These are phyloP conservation scores for Oxycera nigricornis DNA, from an alignment of 2,888 invertebrate species.

Conservation along the genomic window DNA sequence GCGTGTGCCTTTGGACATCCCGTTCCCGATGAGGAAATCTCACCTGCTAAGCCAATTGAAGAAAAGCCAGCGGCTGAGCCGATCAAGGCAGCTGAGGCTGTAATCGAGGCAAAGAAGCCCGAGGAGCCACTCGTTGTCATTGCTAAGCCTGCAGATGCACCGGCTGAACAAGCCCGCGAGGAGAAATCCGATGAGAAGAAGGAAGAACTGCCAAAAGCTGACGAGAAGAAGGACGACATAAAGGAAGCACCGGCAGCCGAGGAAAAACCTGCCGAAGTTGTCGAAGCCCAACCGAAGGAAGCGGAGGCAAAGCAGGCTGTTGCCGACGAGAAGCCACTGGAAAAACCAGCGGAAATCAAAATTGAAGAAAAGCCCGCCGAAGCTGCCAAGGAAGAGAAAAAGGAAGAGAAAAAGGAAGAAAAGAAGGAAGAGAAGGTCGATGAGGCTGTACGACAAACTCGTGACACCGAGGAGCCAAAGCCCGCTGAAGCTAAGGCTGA, in stretches of 20 bases:
- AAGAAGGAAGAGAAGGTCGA: conserved; percentile 44
- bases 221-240: conserved; percentile 47
- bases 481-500: conserved; percentile 52
- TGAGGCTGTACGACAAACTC: conserved; percentile 53
- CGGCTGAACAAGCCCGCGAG: conserved; percentile 49
- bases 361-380: conserved; percentile 44
- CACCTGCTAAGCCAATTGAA: conserved; percentile 51
- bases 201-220: conserved; percentile 45
- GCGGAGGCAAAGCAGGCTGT: conserved; percentile 46
- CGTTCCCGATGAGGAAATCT: conserved; percentile 57
- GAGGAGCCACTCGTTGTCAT: conserved; percentile 41
- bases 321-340: conserved; percentile 21
- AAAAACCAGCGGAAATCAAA: conserved; percentile 43
- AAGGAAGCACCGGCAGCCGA: conserved; percentile 47
- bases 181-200: conserved; percentile 51
- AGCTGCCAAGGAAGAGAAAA: conserved; percentile 35
- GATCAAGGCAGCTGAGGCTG: conserved; percentile 44
- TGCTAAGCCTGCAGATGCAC: conserved; percentile 15
- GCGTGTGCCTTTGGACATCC: conserved; percentile 55
- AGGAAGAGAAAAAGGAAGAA: conserved; percentile 20
- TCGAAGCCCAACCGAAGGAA: conserved; percentile 48
- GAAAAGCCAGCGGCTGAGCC: conserved; percentile 48
- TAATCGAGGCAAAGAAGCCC: conserved; percentile 51
- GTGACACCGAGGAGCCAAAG: conserved; percentile 49
- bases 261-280: conserved; percentile 44